Evolutionary conservation across 2,888 invertebrate species (phyloP), one percentile per base, ranked within the genome.

Genomic region (Fragum whitleyi): DNA sequence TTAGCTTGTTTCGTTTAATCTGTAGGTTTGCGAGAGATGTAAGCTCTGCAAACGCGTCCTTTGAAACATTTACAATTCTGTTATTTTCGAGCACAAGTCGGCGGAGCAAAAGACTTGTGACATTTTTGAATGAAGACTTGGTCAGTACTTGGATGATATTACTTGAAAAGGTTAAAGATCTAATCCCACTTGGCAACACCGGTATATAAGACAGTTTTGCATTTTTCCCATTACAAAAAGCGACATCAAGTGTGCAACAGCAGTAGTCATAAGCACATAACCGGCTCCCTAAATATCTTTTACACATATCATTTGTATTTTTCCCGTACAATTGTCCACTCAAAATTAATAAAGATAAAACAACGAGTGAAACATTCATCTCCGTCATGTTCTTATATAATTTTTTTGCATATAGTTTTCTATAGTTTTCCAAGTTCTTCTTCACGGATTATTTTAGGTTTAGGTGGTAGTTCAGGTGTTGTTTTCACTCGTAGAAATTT

Each of bases 21-120:
- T 65, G 36, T 9, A 65, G 42, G 1, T 5, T 23, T 9, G 9
- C 16, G 1, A 65, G 42, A 11, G 36, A 23, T 9, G 21, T 1
- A 23, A 65, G 39, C 23, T 42, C 42, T 0, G 0, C 23, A 65
- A 65, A 65, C 23, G 65, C 42, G 11, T 61, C 61, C 61, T 61
- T 29, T 28, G 61, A 28, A 5, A 32, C 29, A 61, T 32, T 19
- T 5, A 32, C 32, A 32, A 61, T 28, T 32, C 19, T 5, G 19
- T 61, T 29, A 32, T 19, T 19, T 2, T 32, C 29, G 29, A 61
- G 26, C 1, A 2, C 11, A 16, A 61, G 29, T 14, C 16, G 0
- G 6, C 11, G 16, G 6, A 32, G 16, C 0, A 2, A 2, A 16
- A 61, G 14, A 7, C 1, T 16, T n/a, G 29, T 32, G n/a, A 61